Evolutionary conservation across 2,888 invertebrate species (phyloP), one percentile per base, ranked within the genome.

Genomic region (Nomada goodeniana): DNA sequence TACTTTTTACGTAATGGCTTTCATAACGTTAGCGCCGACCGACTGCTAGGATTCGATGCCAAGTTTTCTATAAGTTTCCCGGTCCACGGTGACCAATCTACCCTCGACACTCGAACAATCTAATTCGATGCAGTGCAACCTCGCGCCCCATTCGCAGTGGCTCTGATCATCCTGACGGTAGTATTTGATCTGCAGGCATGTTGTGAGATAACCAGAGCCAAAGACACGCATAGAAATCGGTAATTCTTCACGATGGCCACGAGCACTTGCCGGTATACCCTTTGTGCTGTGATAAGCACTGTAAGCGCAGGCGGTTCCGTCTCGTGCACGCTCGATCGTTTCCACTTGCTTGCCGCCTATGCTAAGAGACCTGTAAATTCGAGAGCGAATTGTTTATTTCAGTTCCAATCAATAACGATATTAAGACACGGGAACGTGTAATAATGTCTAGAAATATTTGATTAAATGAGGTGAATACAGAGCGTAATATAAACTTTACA

Each of bases 61-160:
- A 42, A 93, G 89, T 79, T 93, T 93, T 86, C 94, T 92, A 89
- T 94, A 95, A 26, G 94, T 94, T 89, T 95, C 95, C 82, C 94
- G 90, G 68, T 93, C 92, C 29, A 93, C 93, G 47, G 93, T 95
- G 60, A 94, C 94, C 63, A 95, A 93, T 79, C 93, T 93, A 64
- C 95, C 94, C 84, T 94, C 94, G 63, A 94, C 93, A 68, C 93
- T 93, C 82, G 91, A 93, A 86, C 95, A 95, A 83, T 95, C 95
- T 73, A 94, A 94, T 82, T 95, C 95, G 86, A 95, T 94, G 89
- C 94, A 94, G 87, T 95, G 94, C 2, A 95, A 91, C 20, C 94
- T 92, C 42, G 94, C 94, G 26, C 95, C 95, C 94, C 95, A 95
- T 71, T 94, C 94, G 82, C 94, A 94, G 89, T 95, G 95, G 60